A percentile compares a stretch with the other conserved stretches of the same genome.
Conservation (phyloP, 2,797 vertebrate genomes). For the Argyrosomus regius region DNA sequence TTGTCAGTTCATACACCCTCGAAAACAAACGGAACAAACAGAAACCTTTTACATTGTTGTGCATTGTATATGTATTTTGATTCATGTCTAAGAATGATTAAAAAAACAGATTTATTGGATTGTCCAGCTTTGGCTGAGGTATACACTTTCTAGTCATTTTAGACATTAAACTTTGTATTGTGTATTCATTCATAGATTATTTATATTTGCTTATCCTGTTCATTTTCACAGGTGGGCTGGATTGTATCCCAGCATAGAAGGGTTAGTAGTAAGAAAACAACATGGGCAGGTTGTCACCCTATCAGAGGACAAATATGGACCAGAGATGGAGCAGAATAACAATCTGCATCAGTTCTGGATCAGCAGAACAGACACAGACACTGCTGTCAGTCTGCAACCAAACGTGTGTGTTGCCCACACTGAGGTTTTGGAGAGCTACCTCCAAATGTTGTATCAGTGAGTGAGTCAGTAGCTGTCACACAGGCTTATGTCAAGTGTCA, state of each 20-base stretch:
- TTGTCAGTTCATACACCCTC: too few species aligned
- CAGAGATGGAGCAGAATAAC: neutral
- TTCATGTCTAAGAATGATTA: neutral
- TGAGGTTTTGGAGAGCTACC: slow-evolving; percentile 37
- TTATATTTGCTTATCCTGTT: neutral
- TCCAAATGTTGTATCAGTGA: slow-evolving; percentile 58
- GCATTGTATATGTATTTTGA: neutral
- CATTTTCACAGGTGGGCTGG: neutral
- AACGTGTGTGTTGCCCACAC: slow-evolving; percentile 4
- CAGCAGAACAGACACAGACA: neutral
- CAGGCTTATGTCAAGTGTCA: slow-evolving; percentile 66
- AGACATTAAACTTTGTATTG: neutral
- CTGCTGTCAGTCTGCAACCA: slow-evolving; percentile 18
- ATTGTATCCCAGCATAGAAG: neutral
- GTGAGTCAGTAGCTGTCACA: slow-evolving; percentile 65
- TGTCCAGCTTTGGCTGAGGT: neutral
- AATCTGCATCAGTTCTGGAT: neutral
- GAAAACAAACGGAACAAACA: too few species aligned
- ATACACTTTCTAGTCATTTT: neutral
- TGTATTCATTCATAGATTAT: neutral
- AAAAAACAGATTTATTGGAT: neutral
- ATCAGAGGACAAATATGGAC: neutral
- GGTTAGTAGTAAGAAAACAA: neutral
- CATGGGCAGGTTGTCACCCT: neutral
- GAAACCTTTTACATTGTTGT: neutral